Conservation (phyloP, 2,888 invertebrate species). For the Polydrusus cervinus region DNA sequence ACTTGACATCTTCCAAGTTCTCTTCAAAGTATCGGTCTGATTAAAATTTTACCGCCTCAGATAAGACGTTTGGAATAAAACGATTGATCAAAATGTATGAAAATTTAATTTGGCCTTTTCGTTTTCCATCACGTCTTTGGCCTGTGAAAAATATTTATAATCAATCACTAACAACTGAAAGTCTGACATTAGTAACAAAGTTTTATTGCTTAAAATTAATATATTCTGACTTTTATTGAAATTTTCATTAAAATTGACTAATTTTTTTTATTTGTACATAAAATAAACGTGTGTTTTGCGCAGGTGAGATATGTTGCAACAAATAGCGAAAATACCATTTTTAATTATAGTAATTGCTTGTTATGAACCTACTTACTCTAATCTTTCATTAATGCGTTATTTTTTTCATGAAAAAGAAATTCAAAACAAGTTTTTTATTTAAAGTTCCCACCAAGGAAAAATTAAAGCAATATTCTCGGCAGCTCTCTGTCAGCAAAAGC, state of each 20-base stretch:
- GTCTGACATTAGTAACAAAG: constrained; percentile 9
- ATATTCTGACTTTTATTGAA: constrained; percentile 15
- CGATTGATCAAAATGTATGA: constrained; percentile 17
- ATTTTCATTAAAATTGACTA: not conserved
- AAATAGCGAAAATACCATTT: too few species aligned
- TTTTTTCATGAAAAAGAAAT: too few species aligned
- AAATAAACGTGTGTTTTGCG: too few species aligned
- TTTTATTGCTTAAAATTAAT: constrained; percentile 2
- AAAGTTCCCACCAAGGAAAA: too few species aligned
- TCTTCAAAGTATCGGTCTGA: not conserved
- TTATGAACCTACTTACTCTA: too few species aligned
- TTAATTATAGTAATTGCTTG: too few species aligned
- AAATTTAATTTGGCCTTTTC: constrained; percentile 9
- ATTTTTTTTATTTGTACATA: too few species aligned
- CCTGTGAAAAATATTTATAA: not conserved
- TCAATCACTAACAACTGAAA: constrained; percentile 2
- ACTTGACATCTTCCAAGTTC: not conserved
- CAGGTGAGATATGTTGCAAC: too few species aligned
- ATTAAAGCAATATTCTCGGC: constrained; percentile 20
- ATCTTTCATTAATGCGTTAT: too few species aligned
- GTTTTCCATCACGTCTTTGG: not conserved
- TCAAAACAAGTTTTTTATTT: too few species aligned
- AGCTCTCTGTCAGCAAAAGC: constrained; percentile 37
- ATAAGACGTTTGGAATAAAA: not conserved
- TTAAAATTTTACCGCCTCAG: constrained; percentile 4